phyloP scores from a whole-genome alignment of 2,888 invertebrate genomes.

The Epiblema foenella region DNA sequence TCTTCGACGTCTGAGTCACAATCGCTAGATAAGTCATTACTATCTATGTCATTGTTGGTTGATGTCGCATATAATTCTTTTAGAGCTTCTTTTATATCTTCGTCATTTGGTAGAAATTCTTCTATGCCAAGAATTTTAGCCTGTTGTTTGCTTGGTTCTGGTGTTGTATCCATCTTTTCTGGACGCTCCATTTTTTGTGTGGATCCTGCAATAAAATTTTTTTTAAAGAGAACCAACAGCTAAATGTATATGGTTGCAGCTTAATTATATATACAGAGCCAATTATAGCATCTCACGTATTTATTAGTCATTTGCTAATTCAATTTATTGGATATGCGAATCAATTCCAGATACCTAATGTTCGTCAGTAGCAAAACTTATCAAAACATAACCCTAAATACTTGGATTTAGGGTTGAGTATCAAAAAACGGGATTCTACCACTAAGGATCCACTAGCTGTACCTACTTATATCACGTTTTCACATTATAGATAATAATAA shows the following conservation, averaged over 20 bases:
- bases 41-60: background rate
- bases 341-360: no score
- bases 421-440: no score
- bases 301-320: background rate
- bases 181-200: background rate
- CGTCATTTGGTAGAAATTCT: slow-evolving; percentile 14
- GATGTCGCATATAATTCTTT: background rate
- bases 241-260: no score
- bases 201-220: background rate
- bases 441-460: no score
- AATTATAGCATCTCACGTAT: no score
- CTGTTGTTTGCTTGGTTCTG: background rate
- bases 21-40: slow-evolving; percentile 3
- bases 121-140: background rate
- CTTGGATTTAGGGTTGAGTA: no score
- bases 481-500: no score
- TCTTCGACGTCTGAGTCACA: slow-evolving; percentile 23
- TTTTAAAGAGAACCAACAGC: no score
- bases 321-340: background rate
- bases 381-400: no score
- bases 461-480: no score
- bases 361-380: no score
- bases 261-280: no score
- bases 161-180: background rate
- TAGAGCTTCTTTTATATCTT: slow-evolving; percentile 15